Evolutionary conservation across 1,140 invertebrate species (phyloP), one percentile per base, ranked within the genome.

Genomic region (Polypedilum pembai): DNA sequence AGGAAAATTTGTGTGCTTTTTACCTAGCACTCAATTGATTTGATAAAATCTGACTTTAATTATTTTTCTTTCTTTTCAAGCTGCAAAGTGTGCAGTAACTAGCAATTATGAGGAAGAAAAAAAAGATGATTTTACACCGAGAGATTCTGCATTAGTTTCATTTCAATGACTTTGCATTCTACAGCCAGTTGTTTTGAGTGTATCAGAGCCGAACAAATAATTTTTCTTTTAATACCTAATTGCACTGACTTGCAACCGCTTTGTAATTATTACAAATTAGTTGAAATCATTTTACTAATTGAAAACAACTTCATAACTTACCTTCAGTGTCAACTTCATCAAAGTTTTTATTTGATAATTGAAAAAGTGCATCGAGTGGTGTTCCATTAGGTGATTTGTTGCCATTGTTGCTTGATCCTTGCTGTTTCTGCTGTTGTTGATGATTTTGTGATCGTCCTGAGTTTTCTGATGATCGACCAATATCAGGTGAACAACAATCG

Each of bases 311-410:
- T 15, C 17, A 20, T 15, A 69, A 69, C 65, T 20, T 21, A 69
- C 65, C 65, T 69, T 21, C 65, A n/a, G 89, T 88, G 81, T 91
- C 91, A 83, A 79, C 79, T 76, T 82, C 94, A 82, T 98, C 94
- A 84, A 98, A 98, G 24, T 95, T 96, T 84, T 98, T 98, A 84
- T 92, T 96, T 74, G 95, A 96, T 95, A 98, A 97, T 83, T 98
- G 94, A 84, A 98, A 96, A 1, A 98, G 87, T 0, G 95, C 95
- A 79, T 98, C 96, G 73, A 98, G 85, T 0, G 96, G 96, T 10
- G 95, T 97, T 65, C 89, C 89, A 74, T 83, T 81, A 20, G 87
- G 86, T 18, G 65, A 69, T 75, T 84, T 83, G 65, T 83, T 82
- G 74, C 83, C 82, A 33, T 78, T 80, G 21, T 80, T 78, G 74